Base-by-base conservation (phyloP, 1,140 invertebrate genomes). In the Drosophila nigromelanica region DNA sequence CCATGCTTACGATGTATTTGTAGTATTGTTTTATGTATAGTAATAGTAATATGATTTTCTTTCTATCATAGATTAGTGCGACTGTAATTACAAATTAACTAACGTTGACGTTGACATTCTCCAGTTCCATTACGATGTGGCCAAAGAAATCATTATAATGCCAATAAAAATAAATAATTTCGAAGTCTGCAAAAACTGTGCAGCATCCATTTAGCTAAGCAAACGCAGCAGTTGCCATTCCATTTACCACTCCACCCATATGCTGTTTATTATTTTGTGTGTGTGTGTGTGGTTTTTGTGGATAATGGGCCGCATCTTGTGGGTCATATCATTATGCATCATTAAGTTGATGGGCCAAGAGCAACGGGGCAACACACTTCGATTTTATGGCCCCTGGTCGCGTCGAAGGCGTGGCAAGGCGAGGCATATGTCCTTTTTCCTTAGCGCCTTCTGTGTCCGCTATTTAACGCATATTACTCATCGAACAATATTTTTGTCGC, bases 251-350 rank as follows among this genome's bases (percentile, higher is more conserved):
- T 18, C 10, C n/a, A 0, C 11, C 8, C 40, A 6, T 33, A 47
- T 12, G 14, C 21, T 58, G 11, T 48, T 12, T 30, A 18, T 8
- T 62, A 30, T 51, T 50, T n/a, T 24, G 33, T 64, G 12, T 66
- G 45, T 61, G 12, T 62, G 33, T 40, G 33, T 50, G 24, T 67
- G 43, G 64, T 76, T 78, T 76, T 66, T 86, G 82, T 78, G 83
- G 75, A 66, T 87, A 86, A 86, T 86, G 82, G 82, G 62, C 71
- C 83, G 82, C 75, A 67, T 76, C 82, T 72, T 79, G 82, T 82
- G 82, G 86, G 78, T 80, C 82, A 86, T 86, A 86, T 86, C 82
- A 86, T 89, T 87, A 86, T 86, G 82, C 82, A 86, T 86, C 82
- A 86, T 86, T 86, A 86, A 86, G 82, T 82, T 86, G 82, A 86